These are phyloP conservation scores for Mormyrus hasselquistii DNA, from an alignment of 2,797 vertebrate species.

Conservation along the genomic window DNA sequence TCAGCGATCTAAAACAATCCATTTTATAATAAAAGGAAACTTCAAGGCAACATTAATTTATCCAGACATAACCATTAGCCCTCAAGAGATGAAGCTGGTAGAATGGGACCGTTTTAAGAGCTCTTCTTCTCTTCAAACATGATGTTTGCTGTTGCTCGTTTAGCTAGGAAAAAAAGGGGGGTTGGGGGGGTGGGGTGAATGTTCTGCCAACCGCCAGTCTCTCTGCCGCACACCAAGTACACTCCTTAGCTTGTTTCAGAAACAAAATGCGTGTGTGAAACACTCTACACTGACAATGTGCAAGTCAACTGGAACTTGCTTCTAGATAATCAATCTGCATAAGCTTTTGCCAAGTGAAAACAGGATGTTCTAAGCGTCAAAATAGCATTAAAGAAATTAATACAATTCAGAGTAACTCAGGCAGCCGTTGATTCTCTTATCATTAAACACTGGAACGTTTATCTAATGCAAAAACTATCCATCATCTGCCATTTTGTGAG, in stretches of 20 bases:
- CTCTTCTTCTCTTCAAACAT: slow-evolving; percentile 93
- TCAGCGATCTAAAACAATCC: slow-evolving; percentile 31
- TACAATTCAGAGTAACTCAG: not conserved
- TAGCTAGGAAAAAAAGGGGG: slow-evolving; percentile 61
- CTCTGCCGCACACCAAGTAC: not conserved
- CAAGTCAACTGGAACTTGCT: not conserved
- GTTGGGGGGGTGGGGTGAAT: not conserved
- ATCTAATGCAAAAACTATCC: not conserved
- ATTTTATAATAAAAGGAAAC: slow-evolving; percentile 38
- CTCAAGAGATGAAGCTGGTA: slow-evolving; percentile 23
- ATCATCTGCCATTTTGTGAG: not conserved
- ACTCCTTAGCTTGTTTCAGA: not conserved
- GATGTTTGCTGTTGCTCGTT: slow-evolving; percentile 84
- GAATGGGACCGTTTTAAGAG: slow-evolving; percentile 49
- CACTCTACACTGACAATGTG: not conserved
- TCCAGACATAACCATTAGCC: slow-evolving; percentile 26
- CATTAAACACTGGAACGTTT: not conserved
- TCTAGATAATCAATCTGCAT: not conserved
- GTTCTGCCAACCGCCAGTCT: not conserved
- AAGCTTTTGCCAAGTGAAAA: not conserved
- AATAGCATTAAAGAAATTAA: not conserved
- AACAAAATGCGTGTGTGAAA: not conserved
- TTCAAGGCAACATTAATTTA: slow-evolving; percentile 57
- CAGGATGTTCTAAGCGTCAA: not conserved
- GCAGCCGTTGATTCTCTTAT: not conserved